These are phyloP conservation scores for Arctopsyche grandis DNA, from an alignment of 1,140 invertebrate species.

Conservation along the genomic window DNA sequence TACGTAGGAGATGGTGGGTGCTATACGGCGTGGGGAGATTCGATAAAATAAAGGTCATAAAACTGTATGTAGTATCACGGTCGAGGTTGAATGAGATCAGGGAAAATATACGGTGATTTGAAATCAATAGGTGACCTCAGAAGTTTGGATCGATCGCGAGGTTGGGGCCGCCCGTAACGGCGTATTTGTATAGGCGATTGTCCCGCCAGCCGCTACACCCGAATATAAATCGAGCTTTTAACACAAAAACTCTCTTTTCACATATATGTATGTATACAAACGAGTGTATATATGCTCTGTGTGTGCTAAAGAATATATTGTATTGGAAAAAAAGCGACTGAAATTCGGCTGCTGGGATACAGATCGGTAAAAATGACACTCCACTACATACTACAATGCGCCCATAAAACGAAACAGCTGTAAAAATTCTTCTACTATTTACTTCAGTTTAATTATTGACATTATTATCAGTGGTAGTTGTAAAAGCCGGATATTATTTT, in stretches of 20 bases:
- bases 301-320: no score
- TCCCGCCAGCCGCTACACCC: slow-evolving; percentile 5
- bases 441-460: no score
- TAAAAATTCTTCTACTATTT: no score
- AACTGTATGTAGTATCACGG: slow-evolving; percentile 15
- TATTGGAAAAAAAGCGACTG: no score
- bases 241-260: not conserved
- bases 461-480: no score
- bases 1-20: not conserved
- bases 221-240: slow-evolving; percentile 12
- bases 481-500: no score
- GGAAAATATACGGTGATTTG: slow-evolving; percentile 26
- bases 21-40: not conserved
- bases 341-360: no score
- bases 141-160: not conserved
- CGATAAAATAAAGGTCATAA: slow-evolving; percentile 18
- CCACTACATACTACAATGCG: no score
- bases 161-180: not conserved
- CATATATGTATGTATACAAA: no score
- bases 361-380: no score
- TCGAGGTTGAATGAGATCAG: slow-evolving; percentile 21
- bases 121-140: slow-evolving; percentile 11
- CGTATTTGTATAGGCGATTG: slow-evolving; percentile 31
- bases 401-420: no score
- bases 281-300: no score